phyloP scores from a whole-genome alignment of 2,888 invertebrate species.

The Notocelia uddmanniana region DNA sequence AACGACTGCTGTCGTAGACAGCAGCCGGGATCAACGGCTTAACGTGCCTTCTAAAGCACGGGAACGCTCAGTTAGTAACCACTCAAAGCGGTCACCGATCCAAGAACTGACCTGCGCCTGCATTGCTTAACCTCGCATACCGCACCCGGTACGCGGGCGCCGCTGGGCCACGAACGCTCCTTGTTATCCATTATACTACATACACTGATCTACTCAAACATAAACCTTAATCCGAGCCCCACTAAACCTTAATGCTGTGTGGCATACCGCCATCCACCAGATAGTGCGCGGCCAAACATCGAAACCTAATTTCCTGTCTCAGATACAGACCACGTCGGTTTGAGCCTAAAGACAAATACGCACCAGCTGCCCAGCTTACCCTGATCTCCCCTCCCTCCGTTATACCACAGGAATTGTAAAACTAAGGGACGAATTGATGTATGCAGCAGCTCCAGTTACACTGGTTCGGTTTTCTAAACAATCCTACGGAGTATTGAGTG shows the following conservation, averaged over 20 bases:
- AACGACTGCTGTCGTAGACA: too few relatives aligned
- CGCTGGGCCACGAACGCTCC: too few relatives aligned
- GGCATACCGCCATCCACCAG: constrained; percentile 61
- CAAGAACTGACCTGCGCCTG: too few relatives aligned
- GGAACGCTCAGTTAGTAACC: too few relatives aligned
- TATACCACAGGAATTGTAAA: constrained; percentile 32
- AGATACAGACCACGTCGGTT: constrained; percentile 73
- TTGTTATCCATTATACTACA: too few relatives aligned
- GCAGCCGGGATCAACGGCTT: too few relatives aligned
- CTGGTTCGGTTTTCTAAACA: constrained; percentile 56
- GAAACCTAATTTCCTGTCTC: constrained; percentile 86
- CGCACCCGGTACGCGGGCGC: too few relatives aligned
- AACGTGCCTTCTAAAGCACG: too few relatives aligned
- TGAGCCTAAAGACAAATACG: constrained; percentile 82
- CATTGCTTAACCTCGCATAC: too few relatives aligned
- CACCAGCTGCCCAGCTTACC: constrained; percentile 59
- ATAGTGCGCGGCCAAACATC: constrained; percentile 70
- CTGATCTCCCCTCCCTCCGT: constrained; percentile 55
- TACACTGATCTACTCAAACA: too few relatives aligned
- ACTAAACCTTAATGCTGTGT: constrained; percentile 19
- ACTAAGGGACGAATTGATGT: constrained; percentile 44
- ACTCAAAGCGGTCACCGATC: too few relatives aligned
- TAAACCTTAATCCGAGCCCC: constrained; percentile 5
- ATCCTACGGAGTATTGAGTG: constrained; percentile 54
- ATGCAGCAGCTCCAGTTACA: constrained; percentile 46